Evolutionary conservation across 2,797 vertebrate species (phyloP).

Genomic region (Pipistrellus pygmaeus): DNA sequence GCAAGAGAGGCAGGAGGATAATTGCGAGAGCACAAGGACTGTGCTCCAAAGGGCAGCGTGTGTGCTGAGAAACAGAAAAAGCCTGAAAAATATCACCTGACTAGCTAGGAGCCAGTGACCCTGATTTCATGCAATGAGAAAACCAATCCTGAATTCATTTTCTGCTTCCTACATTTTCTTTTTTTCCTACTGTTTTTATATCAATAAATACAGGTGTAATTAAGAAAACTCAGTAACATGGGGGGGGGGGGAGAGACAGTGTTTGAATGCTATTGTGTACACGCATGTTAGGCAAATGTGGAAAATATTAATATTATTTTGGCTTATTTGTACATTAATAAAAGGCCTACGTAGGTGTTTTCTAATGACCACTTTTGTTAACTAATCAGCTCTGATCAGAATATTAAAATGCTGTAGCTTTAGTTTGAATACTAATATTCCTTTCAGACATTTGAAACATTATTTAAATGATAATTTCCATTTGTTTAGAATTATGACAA

Average conservation of each 20-base stretch:
- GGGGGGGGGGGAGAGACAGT: not conserved
- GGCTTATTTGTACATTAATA: not conserved
- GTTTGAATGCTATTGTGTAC: not conserved
- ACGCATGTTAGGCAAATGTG: not conserved
- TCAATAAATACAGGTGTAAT: not conserved
- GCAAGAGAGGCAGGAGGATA: not conserved
- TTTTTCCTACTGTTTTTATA: not conserved
- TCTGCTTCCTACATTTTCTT: not conserved
- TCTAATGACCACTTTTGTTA: constrained; percentile 41
- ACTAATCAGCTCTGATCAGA: not conserved
- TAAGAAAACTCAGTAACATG: not conserved
- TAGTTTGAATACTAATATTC: not conserved
- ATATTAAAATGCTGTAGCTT: not conserved
- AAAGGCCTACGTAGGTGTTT: constrained; percentile 10
- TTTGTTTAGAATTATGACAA: constrained; percentile 40
- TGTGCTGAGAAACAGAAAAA: not conserved
- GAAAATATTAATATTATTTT: not conserved
- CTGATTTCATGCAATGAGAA: not conserved
- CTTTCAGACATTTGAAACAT: not conserved
- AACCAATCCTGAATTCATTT: not conserved
- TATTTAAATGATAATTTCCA: not conserved
- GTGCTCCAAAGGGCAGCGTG: too few relatives aligned
- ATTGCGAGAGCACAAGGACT: not conserved
- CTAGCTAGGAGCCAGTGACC: not conserved
- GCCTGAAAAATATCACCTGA: not conserved